phyloP scores from a whole-genome alignment of 1,140 invertebrate genomes.

The Alviniconcha marisindica region DNA sequence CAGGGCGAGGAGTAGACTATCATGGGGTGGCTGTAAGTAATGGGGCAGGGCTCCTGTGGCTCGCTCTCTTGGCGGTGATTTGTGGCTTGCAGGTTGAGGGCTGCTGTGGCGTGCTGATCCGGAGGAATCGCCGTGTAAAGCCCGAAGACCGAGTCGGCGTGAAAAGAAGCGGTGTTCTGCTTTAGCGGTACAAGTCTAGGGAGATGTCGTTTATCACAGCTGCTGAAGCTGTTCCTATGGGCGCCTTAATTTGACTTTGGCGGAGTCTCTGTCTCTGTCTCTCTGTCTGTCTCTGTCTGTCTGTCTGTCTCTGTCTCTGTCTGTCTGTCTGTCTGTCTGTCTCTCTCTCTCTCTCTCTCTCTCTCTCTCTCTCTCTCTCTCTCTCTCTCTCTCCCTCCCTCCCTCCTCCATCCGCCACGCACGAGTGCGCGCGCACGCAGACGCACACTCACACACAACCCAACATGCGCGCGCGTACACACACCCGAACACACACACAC shows the following conservation, averaged over 20 bases:
- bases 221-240: neutral
- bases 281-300: neutral
- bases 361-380: conserved; percentile 4
- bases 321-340: neutral
- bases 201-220: too few relatives aligned
- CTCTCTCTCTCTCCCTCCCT: neutral
- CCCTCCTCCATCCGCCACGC: neutral
- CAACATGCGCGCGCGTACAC: neutral
- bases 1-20: too few relatives aligned
- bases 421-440: neutral
- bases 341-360: conserved; percentile 19
- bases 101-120: too few relatives aligned
- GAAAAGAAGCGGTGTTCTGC: too few relatives aligned
- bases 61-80: too few relatives aligned
- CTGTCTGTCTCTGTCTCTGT: conserved; percentile 22
- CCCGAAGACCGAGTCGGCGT: too few relatives aligned
- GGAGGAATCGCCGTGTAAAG: too few relatives aligned
- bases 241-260: neutral
- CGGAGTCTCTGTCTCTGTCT: neutral
- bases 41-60: too few relatives aligned
- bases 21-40: too few relatives aligned
- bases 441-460: neutral
- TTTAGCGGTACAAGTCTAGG: too few relatives aligned
- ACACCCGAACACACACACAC: too few relatives aligned
- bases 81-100: too few relatives aligned